Percentiles rank a stretch among this genome's conserved stretches.
phyloP scores from a whole-genome alignment of 2,888 invertebrate genomes.

The Lasioglossum malachurum region DNA sequence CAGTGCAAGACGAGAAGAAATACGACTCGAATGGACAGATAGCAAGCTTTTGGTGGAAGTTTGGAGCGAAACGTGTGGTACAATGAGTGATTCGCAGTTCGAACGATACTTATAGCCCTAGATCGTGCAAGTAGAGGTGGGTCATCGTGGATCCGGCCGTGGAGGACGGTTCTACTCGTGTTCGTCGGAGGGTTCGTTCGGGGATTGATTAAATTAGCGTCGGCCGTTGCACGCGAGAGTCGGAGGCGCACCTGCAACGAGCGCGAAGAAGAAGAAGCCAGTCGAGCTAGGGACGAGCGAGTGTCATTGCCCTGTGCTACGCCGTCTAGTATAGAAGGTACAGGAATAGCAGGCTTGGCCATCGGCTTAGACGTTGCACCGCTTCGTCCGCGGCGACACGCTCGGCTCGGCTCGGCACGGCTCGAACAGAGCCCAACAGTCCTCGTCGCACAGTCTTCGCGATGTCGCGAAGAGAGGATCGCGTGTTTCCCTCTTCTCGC shows the following conservation, averaged over 20 bases:
- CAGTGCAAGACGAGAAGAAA: too few species aligned
- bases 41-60: not conserved
- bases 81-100: not conserved
- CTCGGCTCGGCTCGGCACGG: slow-evolving; percentile 14
- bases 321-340: slow-evolving; percentile 75
- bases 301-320: slow-evolving; percentile 77
- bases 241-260: slow-evolving; percentile 68
- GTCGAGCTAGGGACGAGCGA: slow-evolving; percentile 66
- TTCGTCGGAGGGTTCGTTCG: slow-evolving; percentile 43
- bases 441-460: slow-evolving; percentile 1
- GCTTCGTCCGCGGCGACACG: slow-evolving; percentile 45
- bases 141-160: not conserved
- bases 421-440: not conserved
- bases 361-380: slow-evolving; percentile 70
- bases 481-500: slow-evolving; percentile 9
- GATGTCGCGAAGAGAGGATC: slow-evolving; percentile 23
- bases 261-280: slow-evolving; percentile 61
- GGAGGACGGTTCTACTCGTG: not conserved
- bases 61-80: not conserved
- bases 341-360: slow-evolving; percentile 77
- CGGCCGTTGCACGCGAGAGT: slow-evolving; percentile 69
- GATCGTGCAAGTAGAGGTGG: not conserved
- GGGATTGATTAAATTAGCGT: slow-evolving; percentile 78
- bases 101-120: not conserved
- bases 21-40: not conserved